phyloP scores from a whole-genome alignment of 1,140 invertebrate species.

The Bilobella aurantiaca region DNA sequence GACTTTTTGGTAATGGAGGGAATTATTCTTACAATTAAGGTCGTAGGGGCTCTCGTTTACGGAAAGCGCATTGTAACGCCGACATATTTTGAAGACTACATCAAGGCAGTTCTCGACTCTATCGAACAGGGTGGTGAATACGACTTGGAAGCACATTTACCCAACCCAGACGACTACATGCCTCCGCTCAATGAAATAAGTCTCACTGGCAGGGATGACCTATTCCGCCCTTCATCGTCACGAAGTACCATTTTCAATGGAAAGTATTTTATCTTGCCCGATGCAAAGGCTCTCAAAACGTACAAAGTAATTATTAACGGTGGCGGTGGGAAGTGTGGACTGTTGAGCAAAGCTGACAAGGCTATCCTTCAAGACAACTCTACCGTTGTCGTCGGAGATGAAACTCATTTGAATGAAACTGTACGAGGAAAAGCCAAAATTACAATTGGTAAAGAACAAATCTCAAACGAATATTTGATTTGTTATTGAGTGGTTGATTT shows the following conservation, averaged over 20 bases:
- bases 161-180: slow-evolving; percentile 43
- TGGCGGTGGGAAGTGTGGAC: background rate
- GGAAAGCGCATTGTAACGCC: slow-evolving; percentile 52
- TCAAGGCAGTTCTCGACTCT: slow-evolving; percentile 39
- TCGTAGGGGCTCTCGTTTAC: slow-evolving; percentile 52
- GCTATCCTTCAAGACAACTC: background rate
- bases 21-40: slow-evolving; percentile 45
- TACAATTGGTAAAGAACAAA: background rate
- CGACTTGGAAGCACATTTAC: slow-evolving; percentile 45
- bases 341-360: background rate
- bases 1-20: slow-evolving; percentile 54
- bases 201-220: background rate
- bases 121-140: slow-evolving; percentile 41
- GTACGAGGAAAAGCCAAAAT: background rate
- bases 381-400: background rate
- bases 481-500: background rate
- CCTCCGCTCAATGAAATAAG: background rate
- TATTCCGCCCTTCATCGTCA: background rate
- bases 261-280: background rate
- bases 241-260: background rate
- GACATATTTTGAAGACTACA: slow-evolving; percentile 49
- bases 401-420: background rate
- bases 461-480: background rate
- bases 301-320: background rate
- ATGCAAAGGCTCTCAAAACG: background rate